These are phyloP conservation scores for Brachionus angularis DNA, from an alignment of 1,140 invertebrate genomes.

Conservation along the genomic window DNA sequence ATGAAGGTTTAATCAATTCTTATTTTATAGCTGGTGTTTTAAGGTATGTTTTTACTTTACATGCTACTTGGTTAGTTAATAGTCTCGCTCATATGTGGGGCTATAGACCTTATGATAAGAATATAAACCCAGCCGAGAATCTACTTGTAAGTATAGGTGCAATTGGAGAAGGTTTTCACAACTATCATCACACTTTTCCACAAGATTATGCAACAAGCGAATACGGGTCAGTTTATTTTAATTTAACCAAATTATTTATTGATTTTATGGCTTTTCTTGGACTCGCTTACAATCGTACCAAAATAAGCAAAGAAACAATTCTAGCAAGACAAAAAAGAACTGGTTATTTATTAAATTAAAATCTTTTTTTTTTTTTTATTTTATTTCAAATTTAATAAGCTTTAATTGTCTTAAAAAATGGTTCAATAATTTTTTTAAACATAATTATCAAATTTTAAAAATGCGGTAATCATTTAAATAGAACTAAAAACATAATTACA, in stretches of 20 bases:
- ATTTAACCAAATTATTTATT: conserved; percentile 75
- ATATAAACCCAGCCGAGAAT: conserved; percentile 66
- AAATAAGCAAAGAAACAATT: conserved; percentile 67
- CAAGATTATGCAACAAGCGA: conserved; percentile 73
- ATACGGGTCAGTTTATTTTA: conserved; percentile 66
- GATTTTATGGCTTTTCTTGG: conserved; percentile 73
- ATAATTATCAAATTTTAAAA: too few relatives aligned
- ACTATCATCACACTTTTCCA: conserved; percentile 92
- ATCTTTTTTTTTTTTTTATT: too few relatives aligned
- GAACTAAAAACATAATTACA: too few relatives aligned
- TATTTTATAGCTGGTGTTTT: conserved; percentile 78
- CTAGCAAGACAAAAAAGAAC: conserved; percentile 61
- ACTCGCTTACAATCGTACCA: conserved; percentile 81
- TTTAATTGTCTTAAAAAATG: too few relatives aligned
- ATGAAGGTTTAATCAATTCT: conserved; percentile 71
- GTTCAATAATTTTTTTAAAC: too few relatives aligned
- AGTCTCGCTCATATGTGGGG: conserved; percentile 89
- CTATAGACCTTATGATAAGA: conserved; percentile 76
- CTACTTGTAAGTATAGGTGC: conserved; percentile 58
- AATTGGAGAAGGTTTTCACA: conserved; percentile 76
- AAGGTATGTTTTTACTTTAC: conserved; percentile 77
- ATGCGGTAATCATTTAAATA: too few relatives aligned
- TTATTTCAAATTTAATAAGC: too few relatives aligned
- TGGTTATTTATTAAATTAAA: conserved; percentile 59
- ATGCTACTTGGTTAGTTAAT: conserved; percentile 92